Conservation (phyloP, 92 coral and sea anemone species). For the Actinernus sp. region DNA sequence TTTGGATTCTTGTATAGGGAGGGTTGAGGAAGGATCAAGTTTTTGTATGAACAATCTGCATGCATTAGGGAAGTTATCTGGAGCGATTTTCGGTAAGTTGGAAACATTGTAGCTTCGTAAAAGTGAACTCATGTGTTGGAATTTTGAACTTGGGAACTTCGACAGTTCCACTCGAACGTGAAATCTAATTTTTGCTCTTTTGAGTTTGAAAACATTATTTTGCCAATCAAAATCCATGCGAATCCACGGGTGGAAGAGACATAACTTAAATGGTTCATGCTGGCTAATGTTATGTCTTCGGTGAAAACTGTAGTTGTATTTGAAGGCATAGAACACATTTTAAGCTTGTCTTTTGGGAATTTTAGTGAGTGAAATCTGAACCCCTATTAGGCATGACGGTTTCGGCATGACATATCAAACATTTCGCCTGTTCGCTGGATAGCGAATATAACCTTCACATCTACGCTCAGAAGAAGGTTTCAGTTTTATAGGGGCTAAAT, state of each 20-base stretch:
- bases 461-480: neutral
- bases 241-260: neutral
- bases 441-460: neutral
- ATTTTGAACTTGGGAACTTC: neutral
- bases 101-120: neutral
- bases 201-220: neutral
- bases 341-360: neutral
- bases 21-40: slow-evolving; percentile 5
- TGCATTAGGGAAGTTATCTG: slow-evolving; percentile 15
- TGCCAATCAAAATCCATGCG: neutral
- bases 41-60: slow-evolving; percentile 15
- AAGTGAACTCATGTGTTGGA: neutral
- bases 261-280: neutral
- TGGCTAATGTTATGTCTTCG: neutral
- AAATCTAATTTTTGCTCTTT: neutral
- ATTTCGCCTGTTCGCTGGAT: neutral
- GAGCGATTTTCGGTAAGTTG: slow-evolving; percentile 7
- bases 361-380: neutral
- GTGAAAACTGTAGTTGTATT: neutral
- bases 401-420: neutral
- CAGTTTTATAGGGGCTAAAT: neutral
- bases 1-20: slow-evolving; percentile 31
- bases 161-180: neutral
- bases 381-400: slow-evolving; percentile 1
- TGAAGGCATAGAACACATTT: neutral